Conservation (phyloP, 2,888 invertebrate genomes). For the Parapristionchus giblindavisi region DNA sequence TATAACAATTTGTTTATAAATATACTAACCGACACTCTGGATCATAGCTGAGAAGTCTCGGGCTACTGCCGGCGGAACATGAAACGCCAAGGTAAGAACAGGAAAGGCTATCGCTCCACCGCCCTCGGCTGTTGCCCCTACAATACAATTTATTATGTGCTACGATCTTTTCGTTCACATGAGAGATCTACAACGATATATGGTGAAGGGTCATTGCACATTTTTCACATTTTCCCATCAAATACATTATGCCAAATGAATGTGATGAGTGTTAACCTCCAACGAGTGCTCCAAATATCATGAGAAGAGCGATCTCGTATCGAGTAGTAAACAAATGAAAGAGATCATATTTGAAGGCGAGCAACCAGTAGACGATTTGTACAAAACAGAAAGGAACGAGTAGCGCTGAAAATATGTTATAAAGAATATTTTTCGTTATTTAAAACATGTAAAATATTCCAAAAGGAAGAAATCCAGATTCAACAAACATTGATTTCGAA, state of each 20-base stretch:
- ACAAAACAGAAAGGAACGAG: slow-evolving; percentile 15
- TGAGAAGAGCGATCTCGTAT: slow-evolving; percentile 3
- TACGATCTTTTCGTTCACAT: no score
- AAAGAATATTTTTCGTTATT: no score
- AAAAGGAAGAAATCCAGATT: no score
- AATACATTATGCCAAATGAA: background rate
- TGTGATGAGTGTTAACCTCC: slow-evolving; percentile 8
- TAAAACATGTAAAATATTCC: no score
- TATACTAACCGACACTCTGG: slow-evolving; percentile 40
- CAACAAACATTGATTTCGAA: no score
- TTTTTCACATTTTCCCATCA: background rate
- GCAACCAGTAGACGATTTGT: slow-evolving; percentile 21
- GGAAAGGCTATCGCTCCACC: slow-evolving; percentile 55
- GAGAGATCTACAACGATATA: no score
- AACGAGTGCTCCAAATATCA: slow-evolving; percentile 19
- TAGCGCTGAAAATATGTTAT: background rate
- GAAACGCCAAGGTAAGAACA: slow-evolving; percentile 48
- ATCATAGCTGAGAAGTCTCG: slow-evolving; percentile 56
- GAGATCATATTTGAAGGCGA: slow-evolving; percentile 14
- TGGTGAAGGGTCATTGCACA: no score
- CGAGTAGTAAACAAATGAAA: slow-evolving; percentile 3
- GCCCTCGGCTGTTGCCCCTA: slow-evolving; percentile 48
- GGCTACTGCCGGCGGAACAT: slow-evolving; percentile 38
- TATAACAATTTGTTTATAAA: background rate
- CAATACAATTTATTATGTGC: background rate